A percentile compares a stretch with the other conserved stretches of the same genome.
These are phyloP conservation scores for Zelostemma sp. DNA, from an alignment of 1,140 invertebrate genomes.

Conservation along the genomic window DNA sequence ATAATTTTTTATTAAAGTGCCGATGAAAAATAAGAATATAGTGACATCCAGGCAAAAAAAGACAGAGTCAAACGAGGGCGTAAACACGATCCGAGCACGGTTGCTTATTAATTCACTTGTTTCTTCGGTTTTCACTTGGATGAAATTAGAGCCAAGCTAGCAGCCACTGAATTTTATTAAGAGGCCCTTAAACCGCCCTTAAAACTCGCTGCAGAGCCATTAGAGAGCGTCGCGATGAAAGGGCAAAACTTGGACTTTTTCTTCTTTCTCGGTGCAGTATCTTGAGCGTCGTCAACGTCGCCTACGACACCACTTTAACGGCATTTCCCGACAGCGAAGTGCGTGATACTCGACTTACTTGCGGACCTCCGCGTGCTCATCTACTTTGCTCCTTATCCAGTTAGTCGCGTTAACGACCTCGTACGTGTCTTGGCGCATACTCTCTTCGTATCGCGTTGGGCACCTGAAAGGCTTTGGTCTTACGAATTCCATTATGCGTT, in stretches of 20 bases:
- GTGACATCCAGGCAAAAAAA: too few species aligned
- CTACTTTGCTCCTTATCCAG: conserved; percentile 41
- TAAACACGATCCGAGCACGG: conserved; percentile 37
- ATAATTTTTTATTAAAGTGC: too few species aligned
- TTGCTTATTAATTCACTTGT: conserved; percentile 47
- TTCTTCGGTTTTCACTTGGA: conserved; percentile 51
- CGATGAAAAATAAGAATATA: too few species aligned
- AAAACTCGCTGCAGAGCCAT: conserved; percentile 7
- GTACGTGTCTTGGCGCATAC: conserved; percentile 23
- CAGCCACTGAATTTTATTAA: conserved; percentile 42
- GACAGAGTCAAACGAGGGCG: background rate
- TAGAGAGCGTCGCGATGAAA: conserved; percentile 9
- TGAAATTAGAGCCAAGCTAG: conserved; percentile 48
- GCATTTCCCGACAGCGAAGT: conserved; percentile 19
- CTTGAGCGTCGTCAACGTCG: conserved; percentile 10
- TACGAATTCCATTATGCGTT: background rate
- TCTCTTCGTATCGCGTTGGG: conserved; percentile 8
- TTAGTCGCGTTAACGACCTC: conserved; percentile 32
- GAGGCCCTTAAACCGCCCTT: conserved; percentile 15
- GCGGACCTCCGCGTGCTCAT: conserved; percentile 12
- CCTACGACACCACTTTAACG: conserved; percentile 26
- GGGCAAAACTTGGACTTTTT: conserved; percentile 11
- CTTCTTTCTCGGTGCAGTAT: background rate
- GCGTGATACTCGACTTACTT: conserved; percentile 38
- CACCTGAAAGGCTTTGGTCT: conserved; percentile 4